Percentiles rank a stretch among this genome's conserved stretches.
Conservation (phyloP, 1,140 invertebrate species). For the Brachionus koreanus region DNA sequence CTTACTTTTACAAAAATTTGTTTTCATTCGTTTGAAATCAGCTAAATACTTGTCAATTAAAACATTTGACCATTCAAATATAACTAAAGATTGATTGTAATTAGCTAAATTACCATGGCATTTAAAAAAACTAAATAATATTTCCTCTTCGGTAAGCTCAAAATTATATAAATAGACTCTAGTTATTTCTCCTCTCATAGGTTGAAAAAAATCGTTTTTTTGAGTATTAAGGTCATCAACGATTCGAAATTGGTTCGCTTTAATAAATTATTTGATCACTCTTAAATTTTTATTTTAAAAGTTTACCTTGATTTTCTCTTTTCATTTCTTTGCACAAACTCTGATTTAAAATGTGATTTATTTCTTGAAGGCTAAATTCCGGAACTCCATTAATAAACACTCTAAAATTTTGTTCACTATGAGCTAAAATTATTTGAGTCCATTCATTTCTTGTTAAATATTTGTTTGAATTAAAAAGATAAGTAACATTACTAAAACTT, state of each 20-base stretch:
- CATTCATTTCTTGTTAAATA: not conserved
- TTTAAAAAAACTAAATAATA: slow-evolving; percentile 13
- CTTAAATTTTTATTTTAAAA: not conserved
- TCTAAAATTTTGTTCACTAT: not conserved
- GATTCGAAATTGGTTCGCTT: not conserved
- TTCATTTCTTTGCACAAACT: not conserved
- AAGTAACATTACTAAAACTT: not conserved
- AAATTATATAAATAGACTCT: slow-evolving; percentile 8
- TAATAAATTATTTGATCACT: not conserved
- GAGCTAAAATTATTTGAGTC: slow-evolving; percentile 4
- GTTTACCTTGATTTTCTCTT: not conserved
- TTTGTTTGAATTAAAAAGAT: not conserved
- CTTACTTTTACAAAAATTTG: slow-evolving; percentile 22
- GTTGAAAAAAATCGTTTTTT: not conserved
- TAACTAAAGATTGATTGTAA: not conserved
- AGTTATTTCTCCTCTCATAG: slow-evolving; percentile 41
- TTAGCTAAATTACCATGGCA: not conserved
- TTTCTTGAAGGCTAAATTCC: not conserved
- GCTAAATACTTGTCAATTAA: not conserved
- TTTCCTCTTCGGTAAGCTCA: not conserved
- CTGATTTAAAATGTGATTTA: not conserved
- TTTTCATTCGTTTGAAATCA: not conserved
- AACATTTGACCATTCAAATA: slow-evolving; percentile 24
- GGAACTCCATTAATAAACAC: slow-evolving; percentile 5
- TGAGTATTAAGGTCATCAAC: not conserved